Evolutionary conservation across 2,888 invertebrate genomes (phyloP), one percentile per base, ranked within the genome.

Genomic region (Hoplodrina blanda): DNA sequence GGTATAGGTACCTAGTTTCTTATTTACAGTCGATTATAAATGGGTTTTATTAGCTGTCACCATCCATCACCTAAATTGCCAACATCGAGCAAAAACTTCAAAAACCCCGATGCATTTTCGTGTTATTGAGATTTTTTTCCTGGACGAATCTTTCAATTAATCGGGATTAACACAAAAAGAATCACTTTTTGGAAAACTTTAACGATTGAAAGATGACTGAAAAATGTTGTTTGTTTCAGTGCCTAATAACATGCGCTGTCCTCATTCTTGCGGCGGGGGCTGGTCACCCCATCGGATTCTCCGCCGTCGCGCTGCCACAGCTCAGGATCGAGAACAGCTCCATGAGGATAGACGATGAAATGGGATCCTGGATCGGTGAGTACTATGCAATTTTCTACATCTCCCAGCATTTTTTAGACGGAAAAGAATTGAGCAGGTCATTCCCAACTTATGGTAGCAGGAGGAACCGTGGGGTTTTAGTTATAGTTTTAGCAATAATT

Each of bases 211-310:
- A 46, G 15, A 17, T 4, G 17, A 5, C 46, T 46, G 6, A 46
- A 46, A 46, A 5, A 0, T 4, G 50, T n/a, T 2, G 0, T 57
- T 88, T 88, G 80, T 96, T 96, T n/a, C 92, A 98, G 98, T 97
- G 97, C 84, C 91, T 97, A 69, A 96, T 97, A 81, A 97, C 98
- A 62, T 97, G 97, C 81, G 97, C 98, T 0, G 97, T 98, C 60
- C 95, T 98, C 77, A 91, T 98, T 67, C 93, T 97, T 77, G 97
- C 97, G 0, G 97, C 97, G n/a, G 97, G 97, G 50, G 97, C 97
- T 57, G 98, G 98, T 5, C 98, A 98, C 96, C 98, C 98, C 33
- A 98, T 98, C 76, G 98, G 98, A 54, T 97, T 97, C 92, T 98
- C 98, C 4, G 98, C 98, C 0, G 96, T 98, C 33, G 95, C 98